Base-by-base conservation (phyloP, 37 sponge, comb jelly and placozoan genomes). In the Oopsacas minuta region DNA sequence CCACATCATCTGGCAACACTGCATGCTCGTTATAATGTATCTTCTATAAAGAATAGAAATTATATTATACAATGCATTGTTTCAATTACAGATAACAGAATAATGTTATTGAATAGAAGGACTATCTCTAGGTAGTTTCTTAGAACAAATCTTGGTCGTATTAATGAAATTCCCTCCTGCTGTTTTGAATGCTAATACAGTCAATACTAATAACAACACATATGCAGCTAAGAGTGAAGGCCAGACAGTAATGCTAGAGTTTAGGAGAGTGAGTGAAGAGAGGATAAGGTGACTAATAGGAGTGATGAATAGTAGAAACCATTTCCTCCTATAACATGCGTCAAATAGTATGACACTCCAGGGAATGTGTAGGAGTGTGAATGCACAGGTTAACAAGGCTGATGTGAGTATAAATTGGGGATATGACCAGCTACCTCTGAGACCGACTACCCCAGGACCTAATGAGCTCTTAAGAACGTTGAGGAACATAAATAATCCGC, bases 381-480 rank as follows among this genome's bases (percentile, higher is more conserved):
- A 61, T 25, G 75, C 75, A n/a, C 75, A 61, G 75, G 75, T 61
- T 3, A 61, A 34, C 5, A 61, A 34, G 1, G 75, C 75, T 32
- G 75, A 61, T 25, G 32, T 61, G 28, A 61, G 75, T 5, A 61
- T 34, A 12, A 61, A 61, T n/a, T 61, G 75, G 32, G 75, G 75
- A 61, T 61, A 61, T 3, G 75, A 61, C 75, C 75, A 61, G 28
- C 30, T n/a, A 12, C 75, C 75, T 34, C 75, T 61, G 17, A 90
- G 37, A 3, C 93, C 91, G 0, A 88, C 89, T 25, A 86, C 69
- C 0, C 85, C 90, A 0, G 93, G 89, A 0, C 89, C 90, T 38
- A 81, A 75, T 36, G 90, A 85, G 8, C 52, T 81, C 37, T 85
- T 36, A 22, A 92, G 52, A 35, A 90, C 83, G 38, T 92, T 92